Evolutionary conservation across 1,140 invertebrate species (phyloP).

Genomic region (Halesus radiatus): DNA sequence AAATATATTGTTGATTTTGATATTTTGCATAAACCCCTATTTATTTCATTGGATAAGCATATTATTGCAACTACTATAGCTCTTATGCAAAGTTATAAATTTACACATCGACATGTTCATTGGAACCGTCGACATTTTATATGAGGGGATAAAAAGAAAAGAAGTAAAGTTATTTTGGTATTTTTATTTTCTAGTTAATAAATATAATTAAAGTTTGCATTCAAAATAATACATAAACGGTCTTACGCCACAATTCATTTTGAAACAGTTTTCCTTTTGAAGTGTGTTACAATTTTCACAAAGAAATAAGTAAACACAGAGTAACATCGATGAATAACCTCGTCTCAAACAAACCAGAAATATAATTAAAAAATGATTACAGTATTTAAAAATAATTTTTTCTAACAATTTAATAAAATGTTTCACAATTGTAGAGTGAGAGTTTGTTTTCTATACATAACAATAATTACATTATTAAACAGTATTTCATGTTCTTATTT

Average conservation of each 20-base stretch:
- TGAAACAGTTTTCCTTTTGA: not conserved
- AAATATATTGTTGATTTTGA: no score
- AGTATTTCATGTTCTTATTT: not conserved
- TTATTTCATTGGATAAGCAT: no score
- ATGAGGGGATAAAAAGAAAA: not conserved
- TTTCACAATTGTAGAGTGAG: no score
- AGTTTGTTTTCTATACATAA: no score
- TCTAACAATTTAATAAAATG: no score
- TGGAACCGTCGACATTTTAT: no score
- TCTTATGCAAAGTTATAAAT: no score
- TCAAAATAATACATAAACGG: conserved; percentile 24
- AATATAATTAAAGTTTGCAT: conserved; percentile 44
- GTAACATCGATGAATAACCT: not conserved
- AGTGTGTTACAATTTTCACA: no score
- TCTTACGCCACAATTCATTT: not conserved
- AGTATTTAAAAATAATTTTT: not conserved
- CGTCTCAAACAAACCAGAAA: conserved; percentile 21
- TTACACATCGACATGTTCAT: no score
- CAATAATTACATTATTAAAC: not conserved
- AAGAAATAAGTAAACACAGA: not conserved
- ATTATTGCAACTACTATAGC: no score
- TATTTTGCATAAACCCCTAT: no score
- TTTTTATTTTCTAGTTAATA: conserved; percentile 11
- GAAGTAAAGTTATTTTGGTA: not conserved
- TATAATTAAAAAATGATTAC: not conserved